Evolutionary conservation across 2,797 vertebrate species (phyloP), one percentile per base, ranked within the genome.

Genomic region (Enteromius mattozi): DNA sequence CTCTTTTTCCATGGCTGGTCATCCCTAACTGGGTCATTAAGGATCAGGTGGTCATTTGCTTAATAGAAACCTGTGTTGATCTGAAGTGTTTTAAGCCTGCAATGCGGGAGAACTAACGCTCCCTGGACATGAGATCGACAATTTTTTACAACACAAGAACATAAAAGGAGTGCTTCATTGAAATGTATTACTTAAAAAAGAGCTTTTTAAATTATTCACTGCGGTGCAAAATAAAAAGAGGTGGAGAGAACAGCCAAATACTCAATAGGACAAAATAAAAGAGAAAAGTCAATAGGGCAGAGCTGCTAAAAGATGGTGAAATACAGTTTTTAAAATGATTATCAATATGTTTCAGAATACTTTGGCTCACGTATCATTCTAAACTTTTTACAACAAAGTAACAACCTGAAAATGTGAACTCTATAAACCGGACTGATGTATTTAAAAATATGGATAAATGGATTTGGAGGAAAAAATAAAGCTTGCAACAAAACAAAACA

Each of bases 181-280:
- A 80, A 85, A 88, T 81, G 74, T 75, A 86, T 49, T 63, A 78
- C 56, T 83, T 81, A 54, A 86, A 85, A 88, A 83, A 12, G 42
- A 40, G 45, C 49, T 1, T 83, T 86, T 83, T 87, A 47, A 81
- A 87, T 86, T 79, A 88, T 88, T 88, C 81, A 87, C 71, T 35
- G 80, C 27, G 17, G 72, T 61, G 21, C 71, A 78, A 47, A 49
- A 70, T 68, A 78, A 84, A 69, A 30, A 56, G 78, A 77, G 51
- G 59, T 27, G 13, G 47, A 76, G 65, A 61, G 42, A 68, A 83
- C 78, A 77, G 37, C 3, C 13, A 3, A 80, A 70, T 24, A 56
- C 37, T 79, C 78, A 56, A 83, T 72, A 61, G 71, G 70, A 49
- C 35, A 83, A 63, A 84, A 70, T 1, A 30, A 45, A 33, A 63